Base-by-base conservation (phyloP, 2,888 invertebrate genomes). In the Strigamia maritima region DNA sequence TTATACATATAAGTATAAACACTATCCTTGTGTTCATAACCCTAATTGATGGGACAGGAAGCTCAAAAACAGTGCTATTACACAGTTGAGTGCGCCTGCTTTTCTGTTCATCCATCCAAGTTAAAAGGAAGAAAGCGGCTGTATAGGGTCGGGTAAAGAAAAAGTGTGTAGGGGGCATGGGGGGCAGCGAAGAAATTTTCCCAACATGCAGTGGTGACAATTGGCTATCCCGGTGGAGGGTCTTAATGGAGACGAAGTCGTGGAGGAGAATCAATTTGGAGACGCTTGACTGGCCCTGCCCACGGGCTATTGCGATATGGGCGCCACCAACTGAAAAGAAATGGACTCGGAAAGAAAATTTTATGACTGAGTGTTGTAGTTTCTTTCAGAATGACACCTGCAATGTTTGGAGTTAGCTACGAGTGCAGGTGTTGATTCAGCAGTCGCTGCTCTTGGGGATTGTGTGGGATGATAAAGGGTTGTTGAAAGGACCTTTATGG, bases 31-130 rank as follows among this genome's bases (percentile, higher is more conserved):
- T 28, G 70, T 70, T 70, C 70, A 70, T 70, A 70, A 70, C 70
- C 70, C 70, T 70, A 70, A 70, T 70, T 70, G 70, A 70, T 70
- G 70, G 28, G 70, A 70, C 70, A 70, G 70, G 70, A 70, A 70
- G 70, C 70, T 70, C 28, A 70, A 70, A 70, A 70, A 70, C 70
- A 70, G 70, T 70, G 70, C 70, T 70, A 70, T 70, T 70, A 70
- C 70, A 70, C 70, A 70, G 70, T 26, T 28, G 70, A 70, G 70
- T 70, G 70, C 70, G 70, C 24, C 70, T 70, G 70, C 70, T 70
- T 70, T 70, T 70, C 70, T 70, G 70, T 70, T 70, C 70, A 70
- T 70, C 70, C 70, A 70, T 70, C 70, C 70, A 70, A 70, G 70
- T 70, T 26, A 70, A 70, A 70, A 28, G 26, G 70, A 70, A 70